These are phyloP conservation scores for Diplolepis rosae DNA, from an alignment of 2,888 invertebrate genomes.

Conservation along the genomic window DNA sequence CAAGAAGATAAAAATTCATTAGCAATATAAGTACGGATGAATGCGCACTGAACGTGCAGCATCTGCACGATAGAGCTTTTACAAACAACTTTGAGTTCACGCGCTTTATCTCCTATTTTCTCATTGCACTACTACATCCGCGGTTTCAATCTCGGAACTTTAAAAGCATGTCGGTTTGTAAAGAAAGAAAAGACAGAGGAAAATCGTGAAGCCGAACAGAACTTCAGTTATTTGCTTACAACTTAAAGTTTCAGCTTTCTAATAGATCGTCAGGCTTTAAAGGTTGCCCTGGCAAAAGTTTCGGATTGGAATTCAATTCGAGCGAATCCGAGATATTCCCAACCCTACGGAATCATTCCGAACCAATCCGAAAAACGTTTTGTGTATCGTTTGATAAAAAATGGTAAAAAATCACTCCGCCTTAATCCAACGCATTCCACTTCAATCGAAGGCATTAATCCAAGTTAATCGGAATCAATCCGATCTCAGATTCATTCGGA, in stretches of 20 bases:
- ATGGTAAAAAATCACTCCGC: too few species aligned
- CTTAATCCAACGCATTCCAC: too few species aligned
- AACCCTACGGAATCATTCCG: too few species aligned
- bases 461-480: too few species aligned
- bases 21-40: slow-evolving; percentile 56
- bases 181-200: background rate
- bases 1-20: slow-evolving; percentile 61
- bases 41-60: background rate
- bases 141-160: background rate
- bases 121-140: background rate
- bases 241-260: background rate
- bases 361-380: too few species aligned
- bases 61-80: background rate
- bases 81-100: slow-evolving; percentile 24
- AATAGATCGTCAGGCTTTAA: too few species aligned
- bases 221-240: background rate
- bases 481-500: too few species aligned
- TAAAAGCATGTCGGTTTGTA: background rate
- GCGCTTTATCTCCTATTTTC: background rate
- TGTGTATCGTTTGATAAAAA: too few species aligned
- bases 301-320: background rate
- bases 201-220: background rate
- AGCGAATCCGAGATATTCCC: too few species aligned
- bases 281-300: too few species aligned
- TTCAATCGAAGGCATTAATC: too few species aligned